These are phyloP conservation scores for Metopolophium dirhodum DNA, from an alignment of 1,140 invertebrate genomes.

Conservation along the genomic window DNA sequence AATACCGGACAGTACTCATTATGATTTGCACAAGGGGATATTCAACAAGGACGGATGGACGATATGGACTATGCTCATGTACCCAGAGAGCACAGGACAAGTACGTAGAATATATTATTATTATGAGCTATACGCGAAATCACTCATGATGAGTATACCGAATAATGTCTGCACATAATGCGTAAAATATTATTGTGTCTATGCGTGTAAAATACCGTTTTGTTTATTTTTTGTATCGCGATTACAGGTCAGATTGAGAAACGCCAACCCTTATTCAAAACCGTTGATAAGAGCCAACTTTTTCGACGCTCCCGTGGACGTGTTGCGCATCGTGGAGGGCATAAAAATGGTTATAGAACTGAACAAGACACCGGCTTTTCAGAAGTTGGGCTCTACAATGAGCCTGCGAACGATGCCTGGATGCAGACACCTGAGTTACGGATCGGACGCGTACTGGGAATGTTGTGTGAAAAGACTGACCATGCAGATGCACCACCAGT, in stretches of 20 bases:
- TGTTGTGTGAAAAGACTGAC: conserved; percentile 74
- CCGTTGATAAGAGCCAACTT: conserved; percentile 75
- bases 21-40: conserved; percentile 60
- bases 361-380: conserved; percentile 62
- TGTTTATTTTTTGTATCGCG: neutral
- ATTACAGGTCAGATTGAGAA: conserved; percentile 65
- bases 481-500: conserved; percentile 78
- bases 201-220: no score
- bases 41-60: conserved; percentile 68
- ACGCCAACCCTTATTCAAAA: conserved; percentile 67
- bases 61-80: conserved; percentile 69
- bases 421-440: conserved; percentile 69
- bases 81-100: conserved; percentile 68
- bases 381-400: conserved; percentile 67
- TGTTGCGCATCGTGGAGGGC: conserved; percentile 60
- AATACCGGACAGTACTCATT: conserved; percentile 58
- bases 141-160: neutral
- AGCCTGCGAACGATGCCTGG: conserved; percentile 72
- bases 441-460: conserved; percentile 76
- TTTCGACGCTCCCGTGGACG: conserved; percentile 63
- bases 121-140: neutral
- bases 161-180: neutral
- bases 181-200: neutral
- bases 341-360: conserved; percentile 61
- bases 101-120: neutral